Conservation (phyloP, 2,888 invertebrate genomes). For the Plebejus argus region DNA sequence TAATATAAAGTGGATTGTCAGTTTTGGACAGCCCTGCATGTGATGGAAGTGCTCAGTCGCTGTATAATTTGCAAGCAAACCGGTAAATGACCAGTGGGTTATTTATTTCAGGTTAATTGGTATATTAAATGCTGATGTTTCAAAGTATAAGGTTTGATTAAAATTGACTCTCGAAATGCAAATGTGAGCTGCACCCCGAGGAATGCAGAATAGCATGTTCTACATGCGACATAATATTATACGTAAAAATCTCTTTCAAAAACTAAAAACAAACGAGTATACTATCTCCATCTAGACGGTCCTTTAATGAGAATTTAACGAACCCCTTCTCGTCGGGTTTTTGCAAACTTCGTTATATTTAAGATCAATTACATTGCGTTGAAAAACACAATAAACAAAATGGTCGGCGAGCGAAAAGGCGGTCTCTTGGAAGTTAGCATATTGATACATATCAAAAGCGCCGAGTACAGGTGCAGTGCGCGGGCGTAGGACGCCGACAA, state of each 20-base stretch:
- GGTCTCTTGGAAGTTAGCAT: constrained; percentile 59
- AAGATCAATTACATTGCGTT: constrained; percentile 24
- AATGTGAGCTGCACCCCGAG: not conserved
- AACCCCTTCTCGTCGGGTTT: not conserved
- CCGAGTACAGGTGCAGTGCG: constrained; percentile 48
- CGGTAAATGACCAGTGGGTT: not conserved
- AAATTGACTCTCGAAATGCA: constrained; percentile 6
- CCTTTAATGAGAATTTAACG: constrained; percentile 8
- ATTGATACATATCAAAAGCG: constrained; percentile 71
- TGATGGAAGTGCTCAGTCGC: constrained; percentile 1
- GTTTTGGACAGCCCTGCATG: not conserved
- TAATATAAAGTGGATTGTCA: not conserved
- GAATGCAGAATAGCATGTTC: not conserved
- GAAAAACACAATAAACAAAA: constrained; percentile 28
- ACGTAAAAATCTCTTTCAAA: not conserved
- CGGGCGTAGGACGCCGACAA: constrained; percentile 64
- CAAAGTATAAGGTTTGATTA: not conserved
- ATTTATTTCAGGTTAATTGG: constrained; percentile 16
- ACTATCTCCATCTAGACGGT: constrained; percentile 9
- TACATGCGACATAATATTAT: not conserved
- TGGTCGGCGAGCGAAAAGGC: constrained; percentile 28
- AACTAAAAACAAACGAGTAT: not conserved
- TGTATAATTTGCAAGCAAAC: constrained; percentile 4
- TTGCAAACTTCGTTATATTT: constrained; percentile 21
- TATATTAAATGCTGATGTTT: constrained; percentile 3